Evolutionary conservation across 2,888 invertebrate genomes (phyloP), one percentile per base, ranked within the genome.

Genomic region (Hoplodrina blanda): DNA sequence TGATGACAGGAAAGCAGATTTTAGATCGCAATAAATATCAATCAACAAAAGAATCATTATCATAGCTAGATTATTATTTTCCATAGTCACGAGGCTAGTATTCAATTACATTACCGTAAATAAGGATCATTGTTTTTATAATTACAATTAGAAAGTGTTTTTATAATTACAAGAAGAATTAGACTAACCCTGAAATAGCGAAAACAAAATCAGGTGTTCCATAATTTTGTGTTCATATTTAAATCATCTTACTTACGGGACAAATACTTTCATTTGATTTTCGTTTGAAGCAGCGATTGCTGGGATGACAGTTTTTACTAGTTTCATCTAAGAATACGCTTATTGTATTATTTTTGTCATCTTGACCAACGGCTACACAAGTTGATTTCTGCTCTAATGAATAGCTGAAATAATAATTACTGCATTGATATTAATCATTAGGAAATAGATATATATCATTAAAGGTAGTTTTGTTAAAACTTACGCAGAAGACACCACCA

Each of bases 351-450:
- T 96, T 96, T 44, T 93, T 88, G 20, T 89, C 86, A 83, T 97
- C 96, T 74, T 97, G 96, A 33, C 97, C 96, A 63, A 97, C 90
- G 1, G 97, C 97, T 10, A 98, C 92, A 85, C 98, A 98, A 62
- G 95, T 91, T 69, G 96, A 95, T 4, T 93, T 90, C 4, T 91
- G 82, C 11, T 90, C 89, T 60, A 92, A 87, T 62, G 85, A 81
- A 68, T 87, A 88, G 44, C 94, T 94, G 80, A 65, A 90, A 91
- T 56, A 82, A 69, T 76, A 73, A 37, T 67, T 60, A 66, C 44
- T 62, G 46, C n/a, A 54, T 33, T 37, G 53, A 53, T 46, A 50
- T 59, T 49, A 71, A 71, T 72, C 2, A 69, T 46, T 17, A 46
- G 44, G 73, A 52, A 46, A 8, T 41, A n/a, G 11, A 10, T 41